Conservation (phyloP, 2,888 invertebrate genomes). For the Pinctada fucata region DNA sequence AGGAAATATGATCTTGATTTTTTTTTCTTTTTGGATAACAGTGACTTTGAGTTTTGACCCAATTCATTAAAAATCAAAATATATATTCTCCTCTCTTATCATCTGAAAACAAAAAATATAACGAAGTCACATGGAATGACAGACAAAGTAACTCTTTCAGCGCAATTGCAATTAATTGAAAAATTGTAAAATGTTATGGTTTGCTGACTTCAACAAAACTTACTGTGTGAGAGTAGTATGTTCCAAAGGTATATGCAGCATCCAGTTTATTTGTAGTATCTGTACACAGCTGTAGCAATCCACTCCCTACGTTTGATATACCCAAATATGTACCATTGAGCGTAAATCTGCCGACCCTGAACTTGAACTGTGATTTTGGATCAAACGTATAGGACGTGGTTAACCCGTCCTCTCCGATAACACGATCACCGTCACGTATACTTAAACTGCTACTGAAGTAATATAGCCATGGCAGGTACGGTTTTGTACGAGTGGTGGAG, state of each 20-base stretch:
- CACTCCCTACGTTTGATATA: constrained; percentile 60
- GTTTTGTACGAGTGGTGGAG: background rate
- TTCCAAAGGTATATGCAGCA: constrained; percentile 76
- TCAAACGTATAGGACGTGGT: constrained; percentile 66
- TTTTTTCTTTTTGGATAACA: too few species aligned
- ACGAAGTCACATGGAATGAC: too few species aligned
- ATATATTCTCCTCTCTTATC: too few species aligned
- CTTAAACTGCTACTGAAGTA: constrained; percentile 46
- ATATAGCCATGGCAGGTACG: constrained; percentile 67
- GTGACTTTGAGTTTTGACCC: too few species aligned
- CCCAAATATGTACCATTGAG: constrained; percentile 76
- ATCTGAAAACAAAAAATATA: too few species aligned
- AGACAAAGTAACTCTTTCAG: too few species aligned
- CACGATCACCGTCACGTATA: constrained; percentile 46
- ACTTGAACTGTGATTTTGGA: constrained; percentile 62
- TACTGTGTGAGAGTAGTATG: constrained; percentile 71
- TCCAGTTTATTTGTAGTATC: constrained; percentile 63
- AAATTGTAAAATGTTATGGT: too few species aligned
- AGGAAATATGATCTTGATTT: too few species aligned
- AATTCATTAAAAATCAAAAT: too few species aligned
- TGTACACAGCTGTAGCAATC: constrained; percentile 76
- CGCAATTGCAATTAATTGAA: too few species aligned
- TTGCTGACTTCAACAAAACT: constrained; percentile 32
- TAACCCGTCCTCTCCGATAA: constrained; percentile 56
- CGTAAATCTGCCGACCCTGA: constrained; percentile 69